Percentiles rank a stretch among this genome's conserved stretches.
Conservation (phyloP, 2,888 invertebrate species). For the Hyposoter didymator region DNA sequence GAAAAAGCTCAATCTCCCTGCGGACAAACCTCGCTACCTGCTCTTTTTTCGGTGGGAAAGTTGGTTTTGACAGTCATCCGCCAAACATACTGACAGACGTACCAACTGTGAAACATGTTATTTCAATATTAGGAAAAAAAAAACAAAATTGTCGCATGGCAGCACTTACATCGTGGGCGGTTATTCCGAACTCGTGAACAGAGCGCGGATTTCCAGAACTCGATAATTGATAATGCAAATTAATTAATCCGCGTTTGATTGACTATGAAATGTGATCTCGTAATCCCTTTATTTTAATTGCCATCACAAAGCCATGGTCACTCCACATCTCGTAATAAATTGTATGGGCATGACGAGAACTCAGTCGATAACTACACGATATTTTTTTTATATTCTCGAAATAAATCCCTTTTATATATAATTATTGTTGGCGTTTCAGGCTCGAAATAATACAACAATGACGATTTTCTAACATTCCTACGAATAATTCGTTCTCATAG, state of each 20-base stretch:
- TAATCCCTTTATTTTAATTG: not conserved
- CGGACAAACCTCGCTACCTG: conserved; percentile 47
- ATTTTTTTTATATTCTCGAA: not conserved
- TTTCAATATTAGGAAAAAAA: not conserved
- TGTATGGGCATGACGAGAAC: not conserved
- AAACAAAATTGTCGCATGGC: not conserved
- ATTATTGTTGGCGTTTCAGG: not conserved
- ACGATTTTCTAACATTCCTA: not conserved
- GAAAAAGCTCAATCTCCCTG: conserved; percentile 52
- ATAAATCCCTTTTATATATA: not conserved
- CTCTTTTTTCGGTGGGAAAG: conserved; percentile 70
- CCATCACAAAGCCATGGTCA: not conserved
- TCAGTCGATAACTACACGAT: not conserved
- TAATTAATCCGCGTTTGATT: not conserved
- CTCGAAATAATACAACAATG: not conserved
- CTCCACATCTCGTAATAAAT: not conserved
- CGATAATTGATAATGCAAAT: not conserved
- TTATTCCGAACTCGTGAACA: not conserved
- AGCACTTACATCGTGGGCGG: not conserved
- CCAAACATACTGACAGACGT: conserved; percentile 72
- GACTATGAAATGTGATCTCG: not conserved
- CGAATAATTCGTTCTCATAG: not conserved
- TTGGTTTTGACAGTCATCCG: conserved; percentile 83
- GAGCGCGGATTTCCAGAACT: not conserved
- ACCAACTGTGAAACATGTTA: conserved; percentile 3